Conservation (phyloP, 2,113 vertebrate species). For the Mohoua ochrocephala region DNA sequence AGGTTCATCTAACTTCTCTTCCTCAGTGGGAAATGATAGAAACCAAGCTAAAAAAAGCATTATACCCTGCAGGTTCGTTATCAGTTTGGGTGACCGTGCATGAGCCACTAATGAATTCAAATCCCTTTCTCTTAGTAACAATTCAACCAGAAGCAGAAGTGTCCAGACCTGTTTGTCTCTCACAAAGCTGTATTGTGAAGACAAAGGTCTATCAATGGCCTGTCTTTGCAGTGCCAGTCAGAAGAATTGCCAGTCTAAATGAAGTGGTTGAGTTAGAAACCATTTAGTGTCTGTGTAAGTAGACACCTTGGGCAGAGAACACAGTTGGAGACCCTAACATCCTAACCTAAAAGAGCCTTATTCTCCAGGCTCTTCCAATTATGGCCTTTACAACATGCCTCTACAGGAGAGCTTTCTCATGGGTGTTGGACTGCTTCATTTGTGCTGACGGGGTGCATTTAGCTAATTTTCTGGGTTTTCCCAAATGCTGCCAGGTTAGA, state of each 20-base stretch:
- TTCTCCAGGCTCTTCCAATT: background rate
- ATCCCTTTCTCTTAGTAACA: background rate
- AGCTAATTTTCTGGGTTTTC: background rate
- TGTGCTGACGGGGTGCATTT: background rate
- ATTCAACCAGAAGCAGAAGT: background rate
- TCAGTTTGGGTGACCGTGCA: background rate
- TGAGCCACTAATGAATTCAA: background rate
- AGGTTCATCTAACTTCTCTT: background rate
- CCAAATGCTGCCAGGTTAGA: background rate
- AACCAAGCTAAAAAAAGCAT: background rate
- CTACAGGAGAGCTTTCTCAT: background rate
- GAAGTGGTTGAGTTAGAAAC: background rate
- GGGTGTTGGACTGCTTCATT: background rate
- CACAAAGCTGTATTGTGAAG: background rate
- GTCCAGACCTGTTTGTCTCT: background rate
- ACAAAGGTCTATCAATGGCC: background rate
- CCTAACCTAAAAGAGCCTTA: background rate
- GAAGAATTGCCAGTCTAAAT: background rate
- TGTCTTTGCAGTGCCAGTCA: background rate
- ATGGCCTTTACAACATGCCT: background rate
- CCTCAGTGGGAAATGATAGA: background rate
- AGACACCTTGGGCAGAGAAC: background rate
- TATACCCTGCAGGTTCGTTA: background rate
- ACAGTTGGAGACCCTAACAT: background rate
- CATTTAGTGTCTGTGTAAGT: background rate